Evolutionary conservation across 2,797 vertebrate genomes (phyloP).

Genomic region (Anabas testudineus): DNA sequence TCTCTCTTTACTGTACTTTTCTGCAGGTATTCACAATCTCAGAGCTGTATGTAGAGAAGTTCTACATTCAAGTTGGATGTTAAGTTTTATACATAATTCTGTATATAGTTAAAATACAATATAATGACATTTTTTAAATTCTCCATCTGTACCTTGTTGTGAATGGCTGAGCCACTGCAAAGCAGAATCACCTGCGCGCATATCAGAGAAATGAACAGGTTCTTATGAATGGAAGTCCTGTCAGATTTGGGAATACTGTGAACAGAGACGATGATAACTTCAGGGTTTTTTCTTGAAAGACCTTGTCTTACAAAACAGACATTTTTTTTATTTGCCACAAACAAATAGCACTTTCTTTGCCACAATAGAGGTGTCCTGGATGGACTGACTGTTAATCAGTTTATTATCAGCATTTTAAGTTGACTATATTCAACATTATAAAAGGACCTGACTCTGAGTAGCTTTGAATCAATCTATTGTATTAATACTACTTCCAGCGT

Average conservation of each 20-base stretch:
- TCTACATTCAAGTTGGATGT: no score
- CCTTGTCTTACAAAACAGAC: not conserved
- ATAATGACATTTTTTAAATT: not conserved
- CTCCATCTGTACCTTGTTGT: slow-evolving; percentile 80
- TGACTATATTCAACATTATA: slow-evolving; percentile 3
- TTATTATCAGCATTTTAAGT: not conserved
- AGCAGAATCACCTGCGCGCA: slow-evolving; percentile 87
- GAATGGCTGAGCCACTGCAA: slow-evolving; percentile 85
- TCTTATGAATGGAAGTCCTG: slow-evolving; percentile 86
- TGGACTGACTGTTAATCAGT: no score
- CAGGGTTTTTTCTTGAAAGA: not conserved
- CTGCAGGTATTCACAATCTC: no score
- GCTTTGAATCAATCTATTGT: not conserved
- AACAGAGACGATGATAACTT: slow-evolving; percentile 4
- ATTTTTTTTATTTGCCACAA: not conserved
- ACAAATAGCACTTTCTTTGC: not conserved
- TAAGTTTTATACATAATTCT: no score
- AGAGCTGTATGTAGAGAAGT: no score
- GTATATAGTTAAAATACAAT: no score
- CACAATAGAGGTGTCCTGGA: no score
- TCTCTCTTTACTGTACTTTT: no score
- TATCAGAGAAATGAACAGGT: slow-evolving; percentile 85
- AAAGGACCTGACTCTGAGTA: not conserved
- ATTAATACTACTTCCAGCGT: no score
- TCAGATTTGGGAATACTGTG: slow-evolving; percentile 87